Base-by-base conservation (phyloP, 1,140 invertebrate species). In the Pygmarrhopalites habei region DNA sequence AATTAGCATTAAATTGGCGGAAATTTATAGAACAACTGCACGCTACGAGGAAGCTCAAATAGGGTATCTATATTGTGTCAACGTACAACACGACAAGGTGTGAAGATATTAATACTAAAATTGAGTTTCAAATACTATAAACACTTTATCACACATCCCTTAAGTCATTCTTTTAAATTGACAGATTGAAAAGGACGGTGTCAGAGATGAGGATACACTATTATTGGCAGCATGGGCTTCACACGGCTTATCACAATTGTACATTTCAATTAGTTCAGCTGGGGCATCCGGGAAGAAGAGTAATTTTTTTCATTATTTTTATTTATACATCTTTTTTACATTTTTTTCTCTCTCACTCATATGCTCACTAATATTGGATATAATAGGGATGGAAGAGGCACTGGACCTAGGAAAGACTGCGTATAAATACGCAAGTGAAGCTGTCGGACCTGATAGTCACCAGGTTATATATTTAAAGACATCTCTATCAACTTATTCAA, bases 1-100 rank as follows among this genome's bases (percentile, higher is more conserved):
- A 61, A 71, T 71, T 30, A 68, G 66, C 57, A 62, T 71, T 28
- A 71, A 71, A 56, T 53, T 71, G 5, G 49, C 69, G 23, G 44
- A 64, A 30, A 71, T 71, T 14, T 66, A 66, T 55, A 60, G 44
- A n/a, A n/a, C 39, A 30, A 64, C 29, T n/a, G 69, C 64, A 21
- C 46, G 25, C 0, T 17, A 47, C 5, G 58, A 53, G 15, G 61
- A 71, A 30, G 55, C 60, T 23, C 51, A 65, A 12, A 35, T 58
- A 4, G 69, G 69, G 19, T 66, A 62, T 47, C 56, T 66, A 39
- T 71, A 68, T 47, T 71, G 69, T 62, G 57, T 65, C 3, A 32
- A 64, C 32, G 51, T 60, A 30, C 69, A 71, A 44, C 43, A 29
- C 29, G 52, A 66, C 53, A 71, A 69, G 57, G 67, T 65, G n/a